These are phyloP conservation scores for Drosophila asahinai DNA, from an alignment of 1,140 invertebrate species.

Conservation along the genomic window DNA sequence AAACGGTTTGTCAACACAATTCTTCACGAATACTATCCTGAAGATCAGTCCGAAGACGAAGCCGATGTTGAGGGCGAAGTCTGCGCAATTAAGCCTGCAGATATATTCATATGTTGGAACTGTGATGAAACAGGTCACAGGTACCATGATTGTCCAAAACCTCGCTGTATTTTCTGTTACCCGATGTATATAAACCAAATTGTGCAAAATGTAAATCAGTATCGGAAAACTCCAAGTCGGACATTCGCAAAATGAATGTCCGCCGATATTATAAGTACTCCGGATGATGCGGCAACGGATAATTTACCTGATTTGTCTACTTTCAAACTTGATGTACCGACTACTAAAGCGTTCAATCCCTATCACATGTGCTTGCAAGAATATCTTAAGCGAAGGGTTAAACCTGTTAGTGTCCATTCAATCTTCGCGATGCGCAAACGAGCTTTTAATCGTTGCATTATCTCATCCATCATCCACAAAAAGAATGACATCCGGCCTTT, in stretches of 20 bases:
- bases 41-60: neutral
- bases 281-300: neutral
- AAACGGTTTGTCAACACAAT: neutral
- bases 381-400: conserved; percentile 1
- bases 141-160: conserved; percentile 5
- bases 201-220: conserved; percentile 6
- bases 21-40: too few relatives aligned
- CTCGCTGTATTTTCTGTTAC: conserved; percentile 4
- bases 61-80: neutral
- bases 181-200: conserved; percentile 7
- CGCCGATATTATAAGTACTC: neutral
- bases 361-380: conserved; percentile 18
- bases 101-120: neutral
- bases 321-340: neutral
- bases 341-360: conserved; percentile 8
- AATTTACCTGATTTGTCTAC: neutral
- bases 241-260: conserved; percentile 10
- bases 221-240: conserved; percentile 12
- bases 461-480: too few relatives aligned
- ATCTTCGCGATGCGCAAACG: too few relatives aligned
- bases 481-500: too few relatives aligned
- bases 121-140: conserved; percentile 3
- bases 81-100: too few relatives aligned
- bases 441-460: too few relatives aligned
- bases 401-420: too few relatives aligned